Evolutionary conservation across 2,113 vertebrate genomes (phyloP).

Genomic region (Notothenia coriiceps): DNA sequence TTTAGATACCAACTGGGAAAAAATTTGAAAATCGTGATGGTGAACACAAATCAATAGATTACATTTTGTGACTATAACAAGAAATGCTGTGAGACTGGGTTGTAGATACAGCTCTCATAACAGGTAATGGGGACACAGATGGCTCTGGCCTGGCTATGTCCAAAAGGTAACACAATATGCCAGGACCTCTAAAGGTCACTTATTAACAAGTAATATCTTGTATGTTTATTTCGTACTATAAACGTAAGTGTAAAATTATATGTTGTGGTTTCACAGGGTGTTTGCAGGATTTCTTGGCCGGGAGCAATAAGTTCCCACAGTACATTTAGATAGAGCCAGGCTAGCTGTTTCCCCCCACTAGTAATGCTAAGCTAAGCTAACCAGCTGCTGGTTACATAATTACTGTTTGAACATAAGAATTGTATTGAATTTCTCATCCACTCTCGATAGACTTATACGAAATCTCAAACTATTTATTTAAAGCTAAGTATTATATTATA

Average conservation of each 20-base stretch:
- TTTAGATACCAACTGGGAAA: neutral
- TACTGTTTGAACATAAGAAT: no score
- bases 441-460: neutral
- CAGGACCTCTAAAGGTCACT: neutral
- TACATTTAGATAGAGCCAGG: neutral
- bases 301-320: neutral
- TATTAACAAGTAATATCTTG: neutral
- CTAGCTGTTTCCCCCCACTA: neutral
- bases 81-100: no score
- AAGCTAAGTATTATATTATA: constrained; percentile 1
- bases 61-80: no score
- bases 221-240: neutral
- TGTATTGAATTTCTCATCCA: neutral
- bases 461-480: neutral
- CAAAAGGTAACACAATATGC: neutral
- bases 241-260: neutral
- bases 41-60: no score
- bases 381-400: neutral
- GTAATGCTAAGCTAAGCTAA: neutral
- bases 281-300: neutral
- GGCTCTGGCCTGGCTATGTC: neutral
- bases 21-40: no score
- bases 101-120: neutral
- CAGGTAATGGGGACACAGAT: neutral
- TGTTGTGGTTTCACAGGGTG: neutral